phyloP scores from a whole-genome alignment of 2,113 vertebrate species.

The Pomatostomus ruficeps region DNA sequence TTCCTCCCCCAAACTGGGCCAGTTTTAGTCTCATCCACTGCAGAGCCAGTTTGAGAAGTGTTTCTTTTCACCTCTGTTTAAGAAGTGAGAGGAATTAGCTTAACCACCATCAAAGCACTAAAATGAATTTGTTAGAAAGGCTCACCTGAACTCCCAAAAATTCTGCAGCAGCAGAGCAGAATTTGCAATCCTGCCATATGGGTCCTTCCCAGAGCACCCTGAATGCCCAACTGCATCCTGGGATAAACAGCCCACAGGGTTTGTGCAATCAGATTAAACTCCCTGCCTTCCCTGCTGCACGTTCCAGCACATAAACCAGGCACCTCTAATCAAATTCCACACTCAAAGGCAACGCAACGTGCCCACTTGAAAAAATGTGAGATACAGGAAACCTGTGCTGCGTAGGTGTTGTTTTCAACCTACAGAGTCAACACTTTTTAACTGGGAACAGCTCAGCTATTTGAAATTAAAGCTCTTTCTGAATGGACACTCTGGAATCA shows the following conservation, averaged over 20 bases:
- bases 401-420: background rate
- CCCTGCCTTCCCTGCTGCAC: background rate
- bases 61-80: background rate
- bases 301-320: background rate
- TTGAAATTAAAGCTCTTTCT: background rate
- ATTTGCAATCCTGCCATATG: background rate
- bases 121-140: accelerated
- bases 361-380: accelerated
- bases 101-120: background rate
- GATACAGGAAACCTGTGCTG: background rate
- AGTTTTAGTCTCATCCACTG: background rate
- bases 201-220: background rate
- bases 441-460: background rate
- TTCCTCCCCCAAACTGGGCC: background rate
- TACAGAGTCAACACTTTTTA: background rate
- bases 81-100: background rate
- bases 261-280: background rate
- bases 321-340: background rate
- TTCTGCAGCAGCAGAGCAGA: background rate
- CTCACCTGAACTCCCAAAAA: background rate
- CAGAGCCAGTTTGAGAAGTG: accelerated
- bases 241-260: background rate
- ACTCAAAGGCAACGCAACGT: background rate
- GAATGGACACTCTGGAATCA: background rate
- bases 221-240: background rate